Percentiles rank a stretch among this genome's conserved stretches.
Conservation (phyloP, 2,113 vertebrate species). For the Melanerpes aurifrons region DNA sequence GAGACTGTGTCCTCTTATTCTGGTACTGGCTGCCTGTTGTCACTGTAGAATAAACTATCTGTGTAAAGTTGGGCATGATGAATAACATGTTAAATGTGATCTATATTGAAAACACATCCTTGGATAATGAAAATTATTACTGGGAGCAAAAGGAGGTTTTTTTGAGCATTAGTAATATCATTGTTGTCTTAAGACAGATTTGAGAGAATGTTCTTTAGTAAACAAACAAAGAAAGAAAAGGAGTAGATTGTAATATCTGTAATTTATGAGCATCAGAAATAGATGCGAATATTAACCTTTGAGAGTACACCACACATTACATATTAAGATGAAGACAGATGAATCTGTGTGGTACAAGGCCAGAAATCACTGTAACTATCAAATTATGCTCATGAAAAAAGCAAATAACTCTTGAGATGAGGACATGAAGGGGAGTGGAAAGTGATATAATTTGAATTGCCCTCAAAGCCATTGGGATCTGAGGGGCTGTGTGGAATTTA, state of each 20-base stretch:
- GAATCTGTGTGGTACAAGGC: neutral
- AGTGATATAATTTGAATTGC: neutral
- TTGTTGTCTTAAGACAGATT: neutral
- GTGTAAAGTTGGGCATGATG: neutral
- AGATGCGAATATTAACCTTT: slow-evolving; percentile 23
- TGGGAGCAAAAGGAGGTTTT: neutral
- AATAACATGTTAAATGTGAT: neutral
- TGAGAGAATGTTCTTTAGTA: neutral
- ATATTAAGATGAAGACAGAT: neutral
- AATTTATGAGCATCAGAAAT: slow-evolving; percentile 15
- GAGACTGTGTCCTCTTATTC: no score
- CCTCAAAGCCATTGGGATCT: neutral
- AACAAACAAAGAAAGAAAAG: neutral
- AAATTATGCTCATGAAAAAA: neutral
- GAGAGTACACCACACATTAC: neutral
- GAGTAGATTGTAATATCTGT: neutral
- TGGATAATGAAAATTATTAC: neutral
- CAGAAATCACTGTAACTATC: neutral
- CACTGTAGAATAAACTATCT: neutral
- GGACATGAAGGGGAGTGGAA: neutral
- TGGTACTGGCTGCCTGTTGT: no score
- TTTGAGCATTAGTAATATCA: neutral
- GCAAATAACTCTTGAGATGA: neutral
- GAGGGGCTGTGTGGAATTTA: neutral
- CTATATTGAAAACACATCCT: neutral